A percentile compares a stretch with the other conserved stretches of the same genome.
These are phyloP conservation scores for Loris lydekkerianus DNA, from an alignment of 2,797 vertebrate genomes.

Conservation along the genomic window DNA sequence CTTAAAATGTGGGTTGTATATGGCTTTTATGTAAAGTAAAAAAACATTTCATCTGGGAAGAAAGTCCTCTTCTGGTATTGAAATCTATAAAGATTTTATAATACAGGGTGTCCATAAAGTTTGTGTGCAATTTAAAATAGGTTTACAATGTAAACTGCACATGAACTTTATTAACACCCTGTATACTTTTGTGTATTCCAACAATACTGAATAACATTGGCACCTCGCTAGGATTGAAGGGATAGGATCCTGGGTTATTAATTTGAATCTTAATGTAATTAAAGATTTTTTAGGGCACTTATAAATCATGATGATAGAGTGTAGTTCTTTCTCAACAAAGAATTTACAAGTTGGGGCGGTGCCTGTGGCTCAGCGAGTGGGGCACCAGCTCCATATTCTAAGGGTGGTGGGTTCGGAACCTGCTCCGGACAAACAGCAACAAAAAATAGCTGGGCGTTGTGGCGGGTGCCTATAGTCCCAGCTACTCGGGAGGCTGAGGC, in stretches of 20 bases:
- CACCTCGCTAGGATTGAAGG: background rate
- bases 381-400: no score
- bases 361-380: no score
- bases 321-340: conserved; percentile 50
- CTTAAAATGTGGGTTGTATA: background rate
- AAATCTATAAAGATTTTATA: conserved; percentile 59
- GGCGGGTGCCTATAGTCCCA: no score
- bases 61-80: background rate
- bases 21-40: conserved; percentile 29
- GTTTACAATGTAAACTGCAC: no score
- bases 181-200: background rate
- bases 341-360: background rate
- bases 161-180: no score
- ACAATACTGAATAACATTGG: background rate
- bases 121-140: no score
- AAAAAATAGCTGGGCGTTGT: no score
- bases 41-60: conserved; percentile 26
- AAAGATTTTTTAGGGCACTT: conserved; percentile 1
- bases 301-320: conserved; percentile 18
- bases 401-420: no score
- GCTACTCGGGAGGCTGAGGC: no score
- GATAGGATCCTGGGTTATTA: conserved; percentile 30
- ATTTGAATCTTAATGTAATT: conserved; percentile 9
- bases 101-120: background rate
- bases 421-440: no score